Evolutionary conservation across 2,888 invertebrate species (phyloP).

Genomic region (Noctua pronuba): DNA sequence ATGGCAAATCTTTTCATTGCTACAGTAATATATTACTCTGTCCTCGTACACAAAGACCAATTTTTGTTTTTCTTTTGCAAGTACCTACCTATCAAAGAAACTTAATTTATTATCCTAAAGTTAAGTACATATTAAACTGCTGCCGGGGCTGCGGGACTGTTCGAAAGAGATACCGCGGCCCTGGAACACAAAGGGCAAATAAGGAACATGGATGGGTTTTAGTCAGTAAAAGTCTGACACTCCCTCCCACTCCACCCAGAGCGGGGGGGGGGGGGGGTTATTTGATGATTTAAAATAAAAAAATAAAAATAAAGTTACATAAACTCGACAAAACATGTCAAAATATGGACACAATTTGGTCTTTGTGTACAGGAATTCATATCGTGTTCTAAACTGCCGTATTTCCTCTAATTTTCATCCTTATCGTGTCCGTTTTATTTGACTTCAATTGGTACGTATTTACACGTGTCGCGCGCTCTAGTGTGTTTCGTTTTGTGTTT

Average conservation of each 20-base stretch:
- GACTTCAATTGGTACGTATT: slow-evolving; percentile 1
- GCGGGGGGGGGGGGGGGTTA: no score
- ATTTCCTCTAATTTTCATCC: slow-evolving; percentile 6
- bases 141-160: no score
- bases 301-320: no score
- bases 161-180: no score
- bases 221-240: no score
- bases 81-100: neutral
- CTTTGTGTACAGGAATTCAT: slow-evolving; percentile 5
- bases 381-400: slow-evolving; percentile 1
- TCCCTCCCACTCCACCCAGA: no score
- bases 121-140: no score
- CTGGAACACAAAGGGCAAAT: no score
- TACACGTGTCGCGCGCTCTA: slow-evolving; percentile 2
- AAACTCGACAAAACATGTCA: neutral
- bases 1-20: slow-evolving; percentile 33
- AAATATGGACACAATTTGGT: neutral
- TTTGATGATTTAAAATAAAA: no score
- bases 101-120: neutral
- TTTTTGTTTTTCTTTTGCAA: neutral
- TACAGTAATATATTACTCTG: neutral
- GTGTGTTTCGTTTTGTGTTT: slow-evolving; percentile 7
- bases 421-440: slow-evolving; percentile 19
- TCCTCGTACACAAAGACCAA: neutral
- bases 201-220: no score